phyloP scores from a whole-genome alignment of 35 echinoderm and acorn worm genomes.

The Hemicentrotus pulcherrimus region DNA sequence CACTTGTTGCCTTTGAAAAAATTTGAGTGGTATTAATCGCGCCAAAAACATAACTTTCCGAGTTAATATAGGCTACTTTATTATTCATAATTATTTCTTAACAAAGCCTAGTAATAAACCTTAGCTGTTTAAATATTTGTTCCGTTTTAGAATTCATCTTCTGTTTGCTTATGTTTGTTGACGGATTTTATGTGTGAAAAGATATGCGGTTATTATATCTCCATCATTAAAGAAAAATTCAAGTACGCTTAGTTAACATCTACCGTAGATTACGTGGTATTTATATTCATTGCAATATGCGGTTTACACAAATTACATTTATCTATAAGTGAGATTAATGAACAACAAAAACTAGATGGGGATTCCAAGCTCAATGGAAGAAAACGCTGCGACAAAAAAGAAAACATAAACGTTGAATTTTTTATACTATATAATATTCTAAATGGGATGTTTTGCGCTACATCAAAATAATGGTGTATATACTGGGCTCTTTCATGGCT shows the following conservation, averaged over 20 bases:
- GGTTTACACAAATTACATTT: neutral
- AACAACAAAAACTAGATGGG: neutral
- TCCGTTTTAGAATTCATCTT: neutral
- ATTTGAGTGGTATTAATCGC: neutral
- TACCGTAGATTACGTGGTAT: neutral
- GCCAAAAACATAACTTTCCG: neutral
- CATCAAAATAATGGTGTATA: neutral
- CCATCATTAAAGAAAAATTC: neutral
- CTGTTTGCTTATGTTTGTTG: neutral
- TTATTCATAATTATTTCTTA: neutral
- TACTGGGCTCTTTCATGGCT: neutral
- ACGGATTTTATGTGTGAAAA: neutral
- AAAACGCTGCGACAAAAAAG: neutral
- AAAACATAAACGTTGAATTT: too few species aligned
- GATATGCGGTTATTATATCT: too few species aligned
- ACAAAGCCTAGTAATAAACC: neutral
- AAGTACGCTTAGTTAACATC: neutral
- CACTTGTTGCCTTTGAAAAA: neutral
- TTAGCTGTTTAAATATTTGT: neutral
- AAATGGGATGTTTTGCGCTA: neutral
- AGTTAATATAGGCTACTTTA: neutral
- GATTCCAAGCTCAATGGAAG: neutral
- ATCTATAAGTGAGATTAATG: neutral
- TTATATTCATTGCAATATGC: neutral
- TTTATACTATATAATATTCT: too few species aligned